Evolutionary conservation across 2,888 invertebrate species (phyloP).

Genomic region (Leptothorax acervorum): DNA sequence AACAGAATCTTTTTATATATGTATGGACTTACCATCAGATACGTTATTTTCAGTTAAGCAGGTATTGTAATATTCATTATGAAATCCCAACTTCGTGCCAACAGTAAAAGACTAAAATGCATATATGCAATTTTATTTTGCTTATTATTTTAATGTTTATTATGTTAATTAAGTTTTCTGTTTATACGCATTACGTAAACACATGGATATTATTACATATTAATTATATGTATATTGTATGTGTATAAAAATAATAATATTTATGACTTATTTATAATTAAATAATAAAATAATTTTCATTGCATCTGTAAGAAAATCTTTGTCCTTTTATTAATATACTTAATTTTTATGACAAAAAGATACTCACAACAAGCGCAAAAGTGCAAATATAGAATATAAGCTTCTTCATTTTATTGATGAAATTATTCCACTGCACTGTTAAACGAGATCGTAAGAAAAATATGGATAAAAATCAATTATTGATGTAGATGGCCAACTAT

Average conservation of each 20-base stretch:
- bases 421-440: background rate
- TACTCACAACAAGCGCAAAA: conserved; percentile 3
- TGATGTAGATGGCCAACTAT: too few species aligned
- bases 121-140: background rate
- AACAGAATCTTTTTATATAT: background rate
- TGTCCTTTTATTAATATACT: background rate
- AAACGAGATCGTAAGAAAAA: background rate
- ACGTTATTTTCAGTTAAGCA: background rate
- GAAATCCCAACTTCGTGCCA: background rate
- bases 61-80: background rate
- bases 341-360: background rate
- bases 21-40: background rate
- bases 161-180: background rate
- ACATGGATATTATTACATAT: background rate
- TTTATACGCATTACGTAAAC: background rate
- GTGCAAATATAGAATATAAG: background rate
- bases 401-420: background rate
- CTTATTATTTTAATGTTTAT: background rate
- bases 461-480: too few species aligned
- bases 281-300: background rate
- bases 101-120: background rate
- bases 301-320: too few species aligned
- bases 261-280: background rate
- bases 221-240: background rate
- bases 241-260: background rate